Evolutionary conservation across 2,797 vertebrate genomes (phyloP), one percentile per base, ranked within the genome.

Genomic region (Molossus alvarezi): DNA sequence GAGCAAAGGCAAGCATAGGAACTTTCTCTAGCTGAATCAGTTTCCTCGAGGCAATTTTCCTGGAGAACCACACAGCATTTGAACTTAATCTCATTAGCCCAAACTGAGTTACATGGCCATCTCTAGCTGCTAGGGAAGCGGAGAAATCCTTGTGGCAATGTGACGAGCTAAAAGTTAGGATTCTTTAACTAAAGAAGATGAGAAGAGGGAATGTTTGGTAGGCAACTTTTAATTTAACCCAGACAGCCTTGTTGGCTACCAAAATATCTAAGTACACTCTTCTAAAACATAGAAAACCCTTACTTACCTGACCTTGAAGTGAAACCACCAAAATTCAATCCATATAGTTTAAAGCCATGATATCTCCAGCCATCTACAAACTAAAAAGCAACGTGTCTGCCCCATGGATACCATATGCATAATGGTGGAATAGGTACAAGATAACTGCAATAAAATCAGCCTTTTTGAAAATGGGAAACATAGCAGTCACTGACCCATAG

Each of bases 401-500:
- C 23, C 82, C 37, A 13, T 64, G 57, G 81, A 33, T 20, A 79
- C 9, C 64, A 33, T 25, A 64, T 48, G n/a, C 18, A 79, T 83
- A 69, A 58, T 53, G 17, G 64, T 45, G 21, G 41, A 15, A 25
- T 75, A 58, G 15, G 21, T 69, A 21, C 55, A 41, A n/a, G 67
- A 48, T 57, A 95, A 82, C 18, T 73, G 75, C 27, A 79, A 7
- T 81, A 71, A 91, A 85, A 82, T 45, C 4, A 48, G 33, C 23
- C 23, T 73, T 88, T 91, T 73, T 95, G 62, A 75, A 41, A 92
- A 48, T 37, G 15, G 41, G 53, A 90, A 88, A 86, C 51, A 55
- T 10, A 72, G 64, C 45, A 51, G 21, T 75, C 37, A 75, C 33
- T 73, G n/a, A 55, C 57, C 17, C 45, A 76, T 45, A 91, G 21